Percentiles rank a stretch among this genome's conserved stretches.
phyloP scores from a whole-genome alignment of 2,113 vertebrate genomes.

The Lamprotornis superbus region DNA sequence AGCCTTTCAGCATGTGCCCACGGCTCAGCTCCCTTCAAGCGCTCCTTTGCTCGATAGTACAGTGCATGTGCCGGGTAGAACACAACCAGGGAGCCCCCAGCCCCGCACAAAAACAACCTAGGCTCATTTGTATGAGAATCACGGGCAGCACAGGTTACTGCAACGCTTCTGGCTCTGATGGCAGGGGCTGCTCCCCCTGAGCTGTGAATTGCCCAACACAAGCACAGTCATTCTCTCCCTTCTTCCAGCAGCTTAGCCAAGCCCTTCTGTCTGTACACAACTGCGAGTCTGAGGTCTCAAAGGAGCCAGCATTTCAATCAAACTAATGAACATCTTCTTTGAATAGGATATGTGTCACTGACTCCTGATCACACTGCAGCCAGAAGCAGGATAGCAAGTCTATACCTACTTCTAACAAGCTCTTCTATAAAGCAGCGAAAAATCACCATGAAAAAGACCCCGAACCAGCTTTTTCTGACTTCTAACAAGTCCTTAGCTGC shows the following conservation, averaged over 20 bases:
- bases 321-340: neutral
- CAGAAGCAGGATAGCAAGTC: neutral
- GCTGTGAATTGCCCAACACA: neutral
- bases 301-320: neutral
- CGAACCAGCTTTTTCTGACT: neutral
- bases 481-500: neutral
- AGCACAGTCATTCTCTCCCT: neutral
- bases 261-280: neutral
- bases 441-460: neutral
- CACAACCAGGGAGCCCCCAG: neutral
- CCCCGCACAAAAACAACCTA: neutral
- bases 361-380: neutral
- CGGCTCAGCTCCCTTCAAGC: neutral
- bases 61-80: neutral
- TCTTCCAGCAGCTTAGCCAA: neutral
- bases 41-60: accelerated
- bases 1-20: neutral
- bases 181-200: neutral
- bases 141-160: neutral
- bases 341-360: neutral
- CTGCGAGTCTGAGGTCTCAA: neutral
- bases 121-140: neutral
- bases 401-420: neutral
- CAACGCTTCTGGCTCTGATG: neutral
- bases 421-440: neutral